Base-by-base conservation (phyloP, 2,888 invertebrate genomes). In the Alentia gelatinosa region DNA sequence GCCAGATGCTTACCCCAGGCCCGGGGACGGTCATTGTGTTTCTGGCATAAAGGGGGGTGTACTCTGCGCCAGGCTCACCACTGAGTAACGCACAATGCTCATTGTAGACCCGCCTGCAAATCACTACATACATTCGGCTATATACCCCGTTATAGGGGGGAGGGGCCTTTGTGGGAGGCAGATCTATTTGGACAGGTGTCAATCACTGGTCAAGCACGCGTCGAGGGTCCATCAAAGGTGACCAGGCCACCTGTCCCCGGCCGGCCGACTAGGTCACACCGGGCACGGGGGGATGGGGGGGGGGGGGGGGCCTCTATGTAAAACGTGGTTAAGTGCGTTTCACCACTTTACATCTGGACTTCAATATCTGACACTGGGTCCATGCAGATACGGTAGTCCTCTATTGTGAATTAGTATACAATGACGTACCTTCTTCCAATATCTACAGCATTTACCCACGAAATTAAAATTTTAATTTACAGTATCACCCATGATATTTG, bases 201-300 rank as follows among this genome's bases (percentile, higher is more conserved):
- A 86, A 86, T 86, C 86, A 86, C n/a, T 86, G 86, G 86, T 86
- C 86, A 86, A 86, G 86, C 86, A 86, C 86, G 86, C 86, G 86
- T 86, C 47, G 26, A 42, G 42, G 86, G 50, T 26, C 50, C 86
- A 47, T 86, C 86, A 86, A 86, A 86, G 86, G 86, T 86, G 86
- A 47, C 47, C 50, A 42, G 47, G 47, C 86, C 86, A 86, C 86
- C 86, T 86, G 86, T 86, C 86, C 86, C 5, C 3, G 35, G 39
- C n/a, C 23, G 26, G 26, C n/a, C n/a, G n/a, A n/a, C n/a, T n/a
- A n/a, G n/a, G n/a, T n/a, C n/a, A n/a, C n/a, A n/a, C n/a, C n/a
- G n/a, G n/a, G n/a, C 19, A 47, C 9, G 47, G 19, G 9, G 47
- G 47, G 19, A 19, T 12, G 47, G 47, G 47, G 47, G 47, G 47